Base-by-base conservation (phyloP, 2,113 vertebrate species). In the Pelusios castaneus region DNA sequence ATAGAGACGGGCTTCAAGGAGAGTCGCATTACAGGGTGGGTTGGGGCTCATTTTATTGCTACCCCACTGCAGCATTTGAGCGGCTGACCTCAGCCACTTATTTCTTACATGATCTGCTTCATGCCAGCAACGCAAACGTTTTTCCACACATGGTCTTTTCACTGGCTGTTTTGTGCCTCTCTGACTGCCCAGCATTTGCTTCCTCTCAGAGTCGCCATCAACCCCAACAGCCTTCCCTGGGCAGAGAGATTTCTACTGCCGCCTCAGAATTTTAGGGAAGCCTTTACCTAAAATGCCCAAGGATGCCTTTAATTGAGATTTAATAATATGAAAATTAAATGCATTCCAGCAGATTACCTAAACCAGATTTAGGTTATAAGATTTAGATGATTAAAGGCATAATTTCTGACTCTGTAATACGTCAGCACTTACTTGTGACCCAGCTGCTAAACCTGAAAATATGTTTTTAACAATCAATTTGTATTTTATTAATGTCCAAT, bases 251-350 rank as follows among this genome's bases (percentile, higher is more conserved):
- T 81, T 81, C 60, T 51, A 79, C 47, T 82, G 58, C 85, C 83
- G 60, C 47, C 54, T 80, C 6, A 2, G n/a, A 80, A 56, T 34
- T 45, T 80, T 27, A 29, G 52, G 25, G 38, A 89, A 41, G 60
- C 34, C 47, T 84, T 45, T 4, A 13, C 31, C 34, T 45, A 76
- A 80, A 79, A 67, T 80, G 79, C 80, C 63, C 51, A 93, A 81
- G 54, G 10, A 56, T 90, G 78, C 29, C 78, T 88, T 85, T 90
- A 38, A 43, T 90, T 95, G 88, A 73, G 77, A 75, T 88, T 85
- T 90, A 85, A 55, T 63, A 78, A 31, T 34, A 75, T 55, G 27
- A 79, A 88, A 73, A 85, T 51, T 5, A 88, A 88, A 78, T 81
- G 58, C 43, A 60, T 54, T 90, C 34, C 67, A 73, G 80, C 52